Percentiles rank a stretch among this genome's conserved stretches.
Conservation (phyloP, 1,140 invertebrate species). For the Heliconius hewitsoni region DNA sequence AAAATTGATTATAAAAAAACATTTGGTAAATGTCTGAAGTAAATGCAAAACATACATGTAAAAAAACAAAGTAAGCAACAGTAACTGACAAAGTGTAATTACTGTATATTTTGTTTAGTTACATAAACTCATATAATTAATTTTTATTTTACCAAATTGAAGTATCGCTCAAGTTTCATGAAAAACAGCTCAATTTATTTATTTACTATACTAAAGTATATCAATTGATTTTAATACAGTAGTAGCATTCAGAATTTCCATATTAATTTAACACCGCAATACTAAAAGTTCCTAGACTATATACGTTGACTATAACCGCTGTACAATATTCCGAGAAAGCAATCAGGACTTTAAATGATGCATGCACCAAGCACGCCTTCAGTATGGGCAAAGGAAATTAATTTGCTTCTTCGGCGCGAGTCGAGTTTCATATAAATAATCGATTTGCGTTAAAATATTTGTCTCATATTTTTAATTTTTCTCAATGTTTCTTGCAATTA, state of each 20-base stretch:
- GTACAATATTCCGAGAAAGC: slow-evolving; percentile 10
- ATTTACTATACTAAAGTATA: no score
- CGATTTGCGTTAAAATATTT: background rate
- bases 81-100: no score
- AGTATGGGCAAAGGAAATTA: background rate
- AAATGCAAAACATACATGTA: no score
- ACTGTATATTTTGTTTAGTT: no score
- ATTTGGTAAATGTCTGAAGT: no score
- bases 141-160: background rate
- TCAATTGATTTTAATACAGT: background rate
- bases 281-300: background rate
- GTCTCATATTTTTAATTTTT: background rate
- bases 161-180: background rate
- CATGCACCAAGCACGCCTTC: background rate
- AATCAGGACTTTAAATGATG: slow-evolving; percentile 7
- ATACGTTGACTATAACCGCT: background rate
- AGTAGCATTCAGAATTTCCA: background rate
- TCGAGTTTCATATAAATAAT: background rate
- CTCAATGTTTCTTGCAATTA: background rate
- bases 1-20: no score
- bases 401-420: background rate
- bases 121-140: no score
- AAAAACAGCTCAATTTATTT: no score
- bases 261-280: background rate
- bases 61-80: no score